Conservation (phyloP, 2,888 invertebrate species). For the Dasypogon diadema region DNA sequence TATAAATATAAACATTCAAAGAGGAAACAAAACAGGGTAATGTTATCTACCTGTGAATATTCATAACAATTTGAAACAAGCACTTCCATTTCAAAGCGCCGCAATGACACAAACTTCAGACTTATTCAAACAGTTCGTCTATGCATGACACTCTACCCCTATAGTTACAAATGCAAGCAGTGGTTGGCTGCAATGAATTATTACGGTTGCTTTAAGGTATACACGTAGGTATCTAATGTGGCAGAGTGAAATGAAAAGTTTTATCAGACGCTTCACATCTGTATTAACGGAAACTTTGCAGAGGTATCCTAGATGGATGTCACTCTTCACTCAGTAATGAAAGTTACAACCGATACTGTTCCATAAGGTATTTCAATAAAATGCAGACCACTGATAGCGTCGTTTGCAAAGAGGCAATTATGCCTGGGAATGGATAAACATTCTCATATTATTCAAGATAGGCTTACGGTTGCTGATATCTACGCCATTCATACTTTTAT, state of each 20-base stretch:
- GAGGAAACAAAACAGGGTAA: no score
- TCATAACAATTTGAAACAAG: constrained; percentile 37
- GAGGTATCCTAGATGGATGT: constrained; percentile 37
- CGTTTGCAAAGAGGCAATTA: neutral
- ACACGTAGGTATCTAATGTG: constrained; percentile 33
- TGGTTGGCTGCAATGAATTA: constrained; percentile 22
- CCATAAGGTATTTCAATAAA: constrained; percentile 24
- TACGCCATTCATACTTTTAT: no score
- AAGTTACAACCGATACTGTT: constrained; percentile 25
- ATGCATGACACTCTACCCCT: no score
- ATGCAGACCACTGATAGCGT: neutral
- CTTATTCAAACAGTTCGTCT: neutral
- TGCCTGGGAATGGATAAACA: constrained; percentile 7
- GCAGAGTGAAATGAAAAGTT: constrained; percentile 37
- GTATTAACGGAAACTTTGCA: constrained; percentile 15
- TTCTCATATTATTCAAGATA: neutral
- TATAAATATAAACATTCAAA: no score
- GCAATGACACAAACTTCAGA: constrained; percentile 20
- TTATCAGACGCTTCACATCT: constrained; percentile 29
- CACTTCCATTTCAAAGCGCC: constrained; percentile 30
- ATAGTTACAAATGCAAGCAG: neutral
- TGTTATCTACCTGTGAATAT: constrained; percentile 15
- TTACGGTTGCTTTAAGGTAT: constrained; percentile 25
- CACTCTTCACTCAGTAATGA: constrained; percentile 32
- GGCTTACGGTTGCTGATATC: no score